These are phyloP conservation scores for Rotaria socialis DNA, from an alignment of 2,888 invertebrate species.

Conservation along the genomic window DNA sequence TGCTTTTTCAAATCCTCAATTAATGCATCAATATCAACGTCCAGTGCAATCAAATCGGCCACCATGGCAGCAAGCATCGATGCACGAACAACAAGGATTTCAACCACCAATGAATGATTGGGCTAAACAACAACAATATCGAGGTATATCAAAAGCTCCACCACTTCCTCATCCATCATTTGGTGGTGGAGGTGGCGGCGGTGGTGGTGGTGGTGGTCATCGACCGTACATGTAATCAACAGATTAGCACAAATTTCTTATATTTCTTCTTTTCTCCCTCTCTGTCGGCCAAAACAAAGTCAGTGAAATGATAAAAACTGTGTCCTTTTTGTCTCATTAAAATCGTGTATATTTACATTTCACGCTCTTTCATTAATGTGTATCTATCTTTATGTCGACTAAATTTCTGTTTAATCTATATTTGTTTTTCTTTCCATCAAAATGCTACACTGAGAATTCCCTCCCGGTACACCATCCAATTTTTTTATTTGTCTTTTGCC, in stretches of 20 bases:
- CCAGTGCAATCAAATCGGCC: background rate
- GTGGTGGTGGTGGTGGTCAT: background rate
- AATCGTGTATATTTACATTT: slow-evolving; percentile 32
- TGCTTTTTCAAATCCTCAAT: slow-evolving; percentile 32
- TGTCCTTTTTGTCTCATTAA: slow-evolving; percentile 6
- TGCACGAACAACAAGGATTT: slow-evolving; percentile 1
- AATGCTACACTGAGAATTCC: slow-evolving; percentile 22
- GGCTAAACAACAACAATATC: slow-evolving; percentile 2
- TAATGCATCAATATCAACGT: background rate
- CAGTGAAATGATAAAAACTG: slow-evolving; percentile 29
- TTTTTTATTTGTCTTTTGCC: background rate
- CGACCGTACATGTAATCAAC: slow-evolving; percentile 1
- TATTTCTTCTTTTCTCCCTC: background rate
- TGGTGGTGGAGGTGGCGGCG: background rate
- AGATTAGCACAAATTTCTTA: background rate
- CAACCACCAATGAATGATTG: background rate
- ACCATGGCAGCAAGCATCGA: background rate
- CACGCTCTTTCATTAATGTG: slow-evolving; percentile 27
- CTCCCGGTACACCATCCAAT: slow-evolving; percentile 17
- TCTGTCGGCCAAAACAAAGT: slow-evolving; percentile 7
- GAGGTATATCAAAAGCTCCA: background rate
- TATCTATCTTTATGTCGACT: background rate
- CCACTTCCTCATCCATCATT: background rate
- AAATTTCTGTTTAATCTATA: background rate
- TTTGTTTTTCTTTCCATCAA: background rate